Base-by-base conservation (phyloP, 2,113 vertebrate genomes). In the Brachionichthys hirsutus region DNA sequence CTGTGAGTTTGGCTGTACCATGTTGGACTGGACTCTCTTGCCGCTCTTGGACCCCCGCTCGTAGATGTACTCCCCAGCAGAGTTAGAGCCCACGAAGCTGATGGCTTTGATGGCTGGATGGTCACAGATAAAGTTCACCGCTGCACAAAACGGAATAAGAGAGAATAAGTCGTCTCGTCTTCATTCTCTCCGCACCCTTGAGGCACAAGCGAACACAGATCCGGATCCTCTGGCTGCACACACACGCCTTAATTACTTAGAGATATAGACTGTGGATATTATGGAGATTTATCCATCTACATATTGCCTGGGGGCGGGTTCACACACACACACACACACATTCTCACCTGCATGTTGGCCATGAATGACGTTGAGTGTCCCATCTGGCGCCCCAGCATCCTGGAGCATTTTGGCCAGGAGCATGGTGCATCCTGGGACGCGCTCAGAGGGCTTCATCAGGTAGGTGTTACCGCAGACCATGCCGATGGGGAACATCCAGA, bases 391-490 rank as follows among this genome's bases (percentile, higher is more conserved):
- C 24, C 97, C 96, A 1, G 97, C 87, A 45, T 99, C 97, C 86
- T 98, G 96, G 45, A 98, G 88, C 70, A 98, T 64, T 76, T 93
- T 94, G 62, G 95, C 94, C 75, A 99, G 90, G 56, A 99, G 88
- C 95, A 99, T 98, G 42, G 95, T 89, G 54, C 97, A 95, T 66
- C 95, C 95, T 12, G 97, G 97, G 41, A 98, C 97, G 9, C 96
- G 91, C 78, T 99, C 97, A 0, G 97, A 99, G 1, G 95, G 97
- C 74, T 99, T 99, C 93, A 98, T 92, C 78, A 99, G 84, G 89
- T 96, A 98, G 14, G 95, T 98, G 87, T 98, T 99, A 48, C 97
- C 97, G 51, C 97, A 98, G 22, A 96, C 97, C 94, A 98, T 94
- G 15, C 94, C 95, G 70, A 99, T 85, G 15, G 97, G 97, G 75